Percentiles rank a stretch among this genome's conserved stretches.
Conservation (phyloP, 2,113 vertebrate species). For the Rana temporaria region DNA sequence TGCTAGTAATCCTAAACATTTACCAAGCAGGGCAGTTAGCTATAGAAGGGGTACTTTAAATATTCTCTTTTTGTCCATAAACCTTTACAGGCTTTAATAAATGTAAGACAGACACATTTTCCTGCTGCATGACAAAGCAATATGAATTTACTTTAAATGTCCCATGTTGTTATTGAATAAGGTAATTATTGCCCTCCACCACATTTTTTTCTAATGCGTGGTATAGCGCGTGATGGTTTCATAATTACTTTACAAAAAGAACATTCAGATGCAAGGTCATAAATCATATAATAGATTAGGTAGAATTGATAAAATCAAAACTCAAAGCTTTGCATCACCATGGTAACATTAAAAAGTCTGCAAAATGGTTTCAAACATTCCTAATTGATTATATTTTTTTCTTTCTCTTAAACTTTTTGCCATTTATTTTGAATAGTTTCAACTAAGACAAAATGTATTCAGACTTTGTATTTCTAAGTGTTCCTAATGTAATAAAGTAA, state of each 20-base stretch:
- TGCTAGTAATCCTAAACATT: no score
- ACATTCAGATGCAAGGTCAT: slow-evolving; percentile 42
- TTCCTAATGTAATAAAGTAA: slow-evolving; percentile 4
- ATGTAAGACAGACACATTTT: not conserved
- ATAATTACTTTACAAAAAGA: slow-evolving; percentile 41
- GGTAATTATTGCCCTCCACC: slow-evolving; percentile 3
- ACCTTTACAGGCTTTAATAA: not conserved
- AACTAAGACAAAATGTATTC: slow-evolving; percentile 1
- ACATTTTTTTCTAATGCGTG: not conserved
- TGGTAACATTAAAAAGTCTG: slow-evolving; percentile 37
- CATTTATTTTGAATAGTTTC: not conserved
- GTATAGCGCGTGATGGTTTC: slow-evolving; percentile 26
- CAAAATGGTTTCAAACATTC: slow-evolving; percentile 14
- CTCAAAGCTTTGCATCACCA: slow-evolving; percentile 22
- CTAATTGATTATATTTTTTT: slow-evolving; percentile 29
- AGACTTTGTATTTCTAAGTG: not conserved
- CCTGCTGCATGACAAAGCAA: not conserved
- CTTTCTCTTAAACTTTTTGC: slow-evolving; percentile 23
- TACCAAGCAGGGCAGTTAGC: no score
- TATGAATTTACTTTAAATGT: slow-evolving; percentile 19
- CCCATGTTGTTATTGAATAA: slow-evolving; percentile 10
- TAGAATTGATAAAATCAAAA: slow-evolving; percentile 24
- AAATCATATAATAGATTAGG: slow-evolving; percentile 49
- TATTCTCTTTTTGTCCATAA: no score
- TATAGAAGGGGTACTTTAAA: no score